A percentile compares a stretch with the other conserved stretches of the same genome.
Evolutionary conservation across 2,888 invertebrate species (phyloP).

Genomic region (Drosophila subsilvestris): DNA sequence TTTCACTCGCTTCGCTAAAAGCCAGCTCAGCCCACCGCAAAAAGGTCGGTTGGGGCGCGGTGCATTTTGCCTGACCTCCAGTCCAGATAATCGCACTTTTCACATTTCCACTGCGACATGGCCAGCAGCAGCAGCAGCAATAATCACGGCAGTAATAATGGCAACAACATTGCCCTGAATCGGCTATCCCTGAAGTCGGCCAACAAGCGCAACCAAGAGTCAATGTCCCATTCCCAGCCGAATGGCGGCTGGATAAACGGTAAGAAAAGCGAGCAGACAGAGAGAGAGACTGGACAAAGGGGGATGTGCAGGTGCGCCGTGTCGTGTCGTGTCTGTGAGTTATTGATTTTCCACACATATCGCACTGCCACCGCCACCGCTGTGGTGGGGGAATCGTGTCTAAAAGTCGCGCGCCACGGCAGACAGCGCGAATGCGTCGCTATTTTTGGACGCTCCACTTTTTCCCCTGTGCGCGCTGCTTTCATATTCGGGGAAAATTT

Average conservation of each 20-base stretch:
- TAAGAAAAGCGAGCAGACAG: slow-evolving; percentile 85
- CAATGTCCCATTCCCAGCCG: slow-evolving; percentile 91
- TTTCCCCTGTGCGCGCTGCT: slow-evolving; percentile 30
- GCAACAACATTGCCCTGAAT: slow-evolving; percentile 68
- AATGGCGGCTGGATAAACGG: slow-evolving; percentile 94
- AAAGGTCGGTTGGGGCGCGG: not conserved
- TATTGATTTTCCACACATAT: slow-evolving; percentile 72
- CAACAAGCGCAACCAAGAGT: slow-evolving; percentile 90
- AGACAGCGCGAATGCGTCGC: slow-evolving; percentile 33
- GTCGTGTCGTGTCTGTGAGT: slow-evolving; percentile 35
- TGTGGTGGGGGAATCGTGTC: slow-evolving; percentile 42
- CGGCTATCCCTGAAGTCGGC: slow-evolving; percentile 84
- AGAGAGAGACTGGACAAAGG: not conserved
- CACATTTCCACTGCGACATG: slow-evolving; percentile 27
- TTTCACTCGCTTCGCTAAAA: slow-evolving; percentile 15
- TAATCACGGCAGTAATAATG: slow-evolving; percentile 45
- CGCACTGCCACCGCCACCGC: slow-evolving; percentile 4
- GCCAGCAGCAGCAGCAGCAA: slow-evolving; percentile 57
- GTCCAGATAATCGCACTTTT: slow-evolving; percentile 16
- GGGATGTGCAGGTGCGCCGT: slow-evolving; percentile 22
- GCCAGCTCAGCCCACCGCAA: not conserved
- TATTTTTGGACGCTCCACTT: slow-evolving; percentile 69
- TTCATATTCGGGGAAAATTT: slow-evolving; percentile 25
- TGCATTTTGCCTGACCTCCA: slow-evolving; percentile 15
- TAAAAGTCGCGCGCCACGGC: slow-evolving; percentile 45